These are phyloP conservation scores for Callionymus lyra DNA, from an alignment of 2,113 vertebrate species.

Conservation along the genomic window DNA sequence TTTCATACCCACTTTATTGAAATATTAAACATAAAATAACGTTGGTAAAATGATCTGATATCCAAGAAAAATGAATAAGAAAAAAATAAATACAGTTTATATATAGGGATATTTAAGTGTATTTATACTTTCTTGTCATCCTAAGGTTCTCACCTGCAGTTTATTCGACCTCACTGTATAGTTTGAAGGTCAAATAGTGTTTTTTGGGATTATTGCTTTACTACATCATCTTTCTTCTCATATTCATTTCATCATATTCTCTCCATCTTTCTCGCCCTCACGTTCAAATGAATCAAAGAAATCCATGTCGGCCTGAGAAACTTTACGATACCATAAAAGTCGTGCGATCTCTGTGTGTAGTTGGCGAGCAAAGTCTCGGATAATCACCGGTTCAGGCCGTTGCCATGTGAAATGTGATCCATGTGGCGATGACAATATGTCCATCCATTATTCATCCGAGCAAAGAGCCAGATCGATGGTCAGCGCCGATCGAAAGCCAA, in stretches of 20 bases:
- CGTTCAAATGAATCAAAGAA: not conserved
- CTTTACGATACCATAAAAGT: constrained; percentile 3
- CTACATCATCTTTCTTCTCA: constrained; percentile 13
- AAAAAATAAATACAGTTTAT: too few relatives aligned
- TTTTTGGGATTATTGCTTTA: constrained; percentile 23
- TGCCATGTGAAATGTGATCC: constrained; percentile 64
- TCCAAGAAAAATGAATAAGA: too few relatives aligned
- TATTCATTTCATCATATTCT: not conserved
- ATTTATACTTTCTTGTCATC: too few relatives aligned
- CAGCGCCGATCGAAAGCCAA: constrained; percentile 51
- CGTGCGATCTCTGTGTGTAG: constrained; percentile 6
- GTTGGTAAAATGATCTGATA: too few relatives aligned
- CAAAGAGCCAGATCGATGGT: constrained; percentile 53
- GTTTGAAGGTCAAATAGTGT: constrained; percentile 37
- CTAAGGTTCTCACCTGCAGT: too few relatives aligned
- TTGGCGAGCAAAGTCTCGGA: constrained; percentile 35
- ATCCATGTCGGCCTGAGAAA: constrained; percentile 3
- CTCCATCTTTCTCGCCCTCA: constrained; percentile 1
- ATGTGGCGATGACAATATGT: constrained; percentile 56
- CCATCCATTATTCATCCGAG: constrained; percentile 69
- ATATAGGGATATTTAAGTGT: too few relatives aligned
- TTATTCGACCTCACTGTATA: constrained; percentile 6
- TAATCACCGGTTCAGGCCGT: constrained; percentile 48
- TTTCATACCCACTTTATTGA: too few relatives aligned
- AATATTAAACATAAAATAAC: too few relatives aligned